These are phyloP conservation scores for Sturnus vulgaris DNA, from an alignment of 2,113 vertebrate genomes.

Conservation along the genomic window DNA sequence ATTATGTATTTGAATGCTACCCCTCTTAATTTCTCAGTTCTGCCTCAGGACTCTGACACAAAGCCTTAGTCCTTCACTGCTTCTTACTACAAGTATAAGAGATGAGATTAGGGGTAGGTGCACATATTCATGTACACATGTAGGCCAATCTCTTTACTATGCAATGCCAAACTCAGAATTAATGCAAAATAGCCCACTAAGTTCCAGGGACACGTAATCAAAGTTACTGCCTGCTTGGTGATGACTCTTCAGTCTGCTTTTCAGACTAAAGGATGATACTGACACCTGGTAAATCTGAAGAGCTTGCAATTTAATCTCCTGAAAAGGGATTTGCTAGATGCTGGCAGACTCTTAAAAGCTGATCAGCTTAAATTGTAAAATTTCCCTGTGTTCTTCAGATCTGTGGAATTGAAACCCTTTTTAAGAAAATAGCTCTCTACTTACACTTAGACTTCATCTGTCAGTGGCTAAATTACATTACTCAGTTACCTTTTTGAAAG, in stretches of 20 bases:
- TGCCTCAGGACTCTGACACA: background rate
- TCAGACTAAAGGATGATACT: background rate
- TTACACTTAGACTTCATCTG: background rate
- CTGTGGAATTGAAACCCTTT: background rate
- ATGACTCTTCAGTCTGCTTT: background rate
- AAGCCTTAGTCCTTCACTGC: background rate
- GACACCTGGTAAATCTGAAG: constrained; percentile 7
- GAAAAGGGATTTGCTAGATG: background rate
- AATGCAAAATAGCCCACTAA: background rate
- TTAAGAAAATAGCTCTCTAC: background rate
- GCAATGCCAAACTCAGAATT: background rate
- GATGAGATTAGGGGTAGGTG: background rate
- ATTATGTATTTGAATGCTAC: background rate
- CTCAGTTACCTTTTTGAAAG: background rate
- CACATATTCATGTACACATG: background rate
- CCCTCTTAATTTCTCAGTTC: background rate
- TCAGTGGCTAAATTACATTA: background rate
- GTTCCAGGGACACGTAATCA: background rate
- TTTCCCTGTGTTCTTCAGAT: background rate
- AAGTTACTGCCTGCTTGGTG: background rate
- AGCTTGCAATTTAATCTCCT: background rate
- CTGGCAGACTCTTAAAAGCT: background rate
- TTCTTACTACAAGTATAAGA: background rate
- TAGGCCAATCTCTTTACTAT: background rate
- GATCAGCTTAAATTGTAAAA: background rate